These are phyloP conservation scores for Macrostomum cliftonense DNA, from an alignment of 2,888 invertebrate species.

Conservation along the genomic window DNA sequence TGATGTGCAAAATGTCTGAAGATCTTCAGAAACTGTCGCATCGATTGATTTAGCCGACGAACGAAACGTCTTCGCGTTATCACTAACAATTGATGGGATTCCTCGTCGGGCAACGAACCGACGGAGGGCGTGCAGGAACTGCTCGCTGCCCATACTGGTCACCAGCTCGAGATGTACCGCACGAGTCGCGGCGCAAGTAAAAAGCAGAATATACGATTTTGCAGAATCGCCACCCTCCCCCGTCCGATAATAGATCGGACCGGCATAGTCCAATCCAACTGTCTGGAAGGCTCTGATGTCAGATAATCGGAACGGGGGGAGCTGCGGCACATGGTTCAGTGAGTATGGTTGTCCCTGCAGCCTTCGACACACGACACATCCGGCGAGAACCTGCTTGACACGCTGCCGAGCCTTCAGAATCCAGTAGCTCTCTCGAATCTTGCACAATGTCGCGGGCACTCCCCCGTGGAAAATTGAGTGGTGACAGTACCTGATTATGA, in stretches of 20 bases:
- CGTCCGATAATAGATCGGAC: conserved; percentile 23
- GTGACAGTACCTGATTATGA: too few species aligned
- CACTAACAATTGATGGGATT: conserved; percentile 22
- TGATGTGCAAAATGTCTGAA: conserved; percentile 2
- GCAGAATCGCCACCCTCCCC: conserved; percentile 17
- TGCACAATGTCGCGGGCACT: too few species aligned
- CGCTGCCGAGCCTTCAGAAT: too few species aligned
- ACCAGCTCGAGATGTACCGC: conserved; percentile 31
- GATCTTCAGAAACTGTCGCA: conserved; percentile 6
- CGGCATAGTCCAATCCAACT: conserved; percentile 32
- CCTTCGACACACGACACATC: too few species aligned
- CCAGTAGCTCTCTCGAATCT: too few species aligned
- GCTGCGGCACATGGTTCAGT: too few species aligned
- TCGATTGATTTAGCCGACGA: conserved; percentile 24
- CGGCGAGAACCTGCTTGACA: too few species aligned
- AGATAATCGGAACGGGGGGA: too few species aligned
- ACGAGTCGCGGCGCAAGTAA: conserved; percentile 32
- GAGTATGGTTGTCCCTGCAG: too few species aligned
- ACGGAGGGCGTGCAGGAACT: conserved; percentile 22
- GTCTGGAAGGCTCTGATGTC: too few species aligned
- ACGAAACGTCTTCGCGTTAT: conserved; percentile 35
- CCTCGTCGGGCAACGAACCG: conserved; percentile 27
- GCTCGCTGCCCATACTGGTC: conserved; percentile 18
- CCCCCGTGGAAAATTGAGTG: too few species aligned
- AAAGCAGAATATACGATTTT: conserved; percentile 25